Evolutionary conservation across 2,797 vertebrate genomes (phyloP).

Genomic region (Mallotus villosus): DNA sequence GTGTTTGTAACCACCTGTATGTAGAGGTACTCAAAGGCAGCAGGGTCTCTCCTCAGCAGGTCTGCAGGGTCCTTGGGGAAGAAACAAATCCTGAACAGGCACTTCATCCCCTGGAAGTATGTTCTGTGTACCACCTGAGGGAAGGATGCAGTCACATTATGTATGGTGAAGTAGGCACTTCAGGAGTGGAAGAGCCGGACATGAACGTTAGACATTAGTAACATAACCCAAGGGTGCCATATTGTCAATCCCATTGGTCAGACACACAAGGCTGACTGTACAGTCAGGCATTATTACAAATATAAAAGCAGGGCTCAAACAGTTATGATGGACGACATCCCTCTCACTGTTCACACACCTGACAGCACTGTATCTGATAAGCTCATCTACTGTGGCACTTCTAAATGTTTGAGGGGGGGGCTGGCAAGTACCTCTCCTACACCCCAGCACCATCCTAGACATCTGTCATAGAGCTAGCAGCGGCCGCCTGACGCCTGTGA

Average conservation of each 20-base stretch:
- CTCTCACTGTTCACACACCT: neutral
- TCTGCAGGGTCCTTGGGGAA: slow-evolving; percentile 98
- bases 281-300: neutral
- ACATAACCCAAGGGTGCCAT: neutral
- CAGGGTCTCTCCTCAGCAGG: slow-evolving; percentile 89
- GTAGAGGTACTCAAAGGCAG: slow-evolving; percentile 98
- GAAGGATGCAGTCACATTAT: slow-evolving; percentile 7
- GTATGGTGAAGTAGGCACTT: too few species aligned
- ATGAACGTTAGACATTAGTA: neutral
- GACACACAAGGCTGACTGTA: neutral
- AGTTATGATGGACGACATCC: too few species aligned
- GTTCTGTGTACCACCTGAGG: slow-evolving; percentile 95
- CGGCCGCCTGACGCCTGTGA: too few species aligned
- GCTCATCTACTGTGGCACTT: too few species aligned
- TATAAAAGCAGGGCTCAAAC: neutral
- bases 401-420: too few species aligned
- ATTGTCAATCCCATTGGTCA: neutral
- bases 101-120: slow-evolving; percentile 98
- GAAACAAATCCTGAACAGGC: slow-evolving; percentile 97
- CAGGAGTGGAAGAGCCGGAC: too few species aligned
- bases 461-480: too few species aligned
- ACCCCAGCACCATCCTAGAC: too few species aligned
- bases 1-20: slow-evolving; percentile 83
- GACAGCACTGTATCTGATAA: too few species aligned
- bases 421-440: too few species aligned